Percentiles rank a stretch among this genome's conserved stretches.
Conservation (phyloP, 2,888 invertebrate genomes). For the Apotomis capreana region DNA sequence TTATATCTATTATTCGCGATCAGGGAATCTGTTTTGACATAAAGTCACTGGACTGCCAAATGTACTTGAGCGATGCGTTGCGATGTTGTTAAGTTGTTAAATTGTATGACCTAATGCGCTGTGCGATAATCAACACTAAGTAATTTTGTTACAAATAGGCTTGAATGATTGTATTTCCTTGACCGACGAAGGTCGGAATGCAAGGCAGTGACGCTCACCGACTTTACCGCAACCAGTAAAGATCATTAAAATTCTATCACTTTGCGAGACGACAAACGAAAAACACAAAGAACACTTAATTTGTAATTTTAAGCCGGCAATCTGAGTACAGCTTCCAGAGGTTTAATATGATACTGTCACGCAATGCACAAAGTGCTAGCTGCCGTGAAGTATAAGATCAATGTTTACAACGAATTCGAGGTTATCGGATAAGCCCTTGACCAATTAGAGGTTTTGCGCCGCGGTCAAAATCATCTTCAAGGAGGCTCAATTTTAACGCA, state of each 20-base stretch:
- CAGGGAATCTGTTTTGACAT: constrained; percentile 11
- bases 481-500: constrained; percentile 48
- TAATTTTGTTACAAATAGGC: constrained; percentile 63
- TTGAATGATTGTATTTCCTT: constrained; percentile 77
- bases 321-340: constrained; percentile 22
- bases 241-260: constrained; percentile 59
- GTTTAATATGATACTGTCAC: constrained; percentile 60
- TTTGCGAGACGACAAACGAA: constrained; percentile 48
- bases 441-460: constrained; percentile 64
- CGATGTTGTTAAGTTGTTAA: constrained; percentile 59
- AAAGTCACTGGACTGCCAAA: constrained; percentile 29
- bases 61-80: constrained; percentile 59
- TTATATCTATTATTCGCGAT: constrained; percentile 46
- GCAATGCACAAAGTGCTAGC: constrained; percentile 57
- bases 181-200: constrained; percentile 75
- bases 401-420: constrained; percentile 63
- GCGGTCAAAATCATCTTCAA: constrained; percentile 61
- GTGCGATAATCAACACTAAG: constrained; percentile 66
- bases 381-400: constrained; percentile 49
- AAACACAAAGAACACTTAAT: constrained; percentile 30
- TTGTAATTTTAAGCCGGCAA: constrained; percentile 4
- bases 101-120: constrained; percentile 53
- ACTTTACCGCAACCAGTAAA: constrained; percentile 55
- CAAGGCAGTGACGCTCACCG: constrained; percentile 69
- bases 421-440: constrained; percentile 67